phyloP scores from a whole-genome alignment of 1,140 invertebrate species.

The Lysiphlebus fabarum region DNA sequence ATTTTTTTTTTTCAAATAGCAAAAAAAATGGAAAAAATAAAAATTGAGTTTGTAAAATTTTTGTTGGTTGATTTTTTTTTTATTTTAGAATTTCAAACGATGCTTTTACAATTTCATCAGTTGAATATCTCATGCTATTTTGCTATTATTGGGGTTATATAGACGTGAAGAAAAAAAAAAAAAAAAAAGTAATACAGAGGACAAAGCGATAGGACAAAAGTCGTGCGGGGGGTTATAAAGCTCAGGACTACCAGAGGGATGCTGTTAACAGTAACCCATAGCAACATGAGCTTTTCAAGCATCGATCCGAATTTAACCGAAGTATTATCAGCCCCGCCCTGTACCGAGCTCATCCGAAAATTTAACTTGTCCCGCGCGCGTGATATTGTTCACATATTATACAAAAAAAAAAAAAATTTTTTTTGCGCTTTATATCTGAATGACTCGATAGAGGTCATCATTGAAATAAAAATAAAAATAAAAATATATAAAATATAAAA shows the following conservation, averaged over 20 bases:
- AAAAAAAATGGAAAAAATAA: no score
- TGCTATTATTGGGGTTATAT: no score
- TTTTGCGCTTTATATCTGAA: slow-evolving; percentile 12
- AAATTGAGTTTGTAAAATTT: no score
- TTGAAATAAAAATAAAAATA: no score
- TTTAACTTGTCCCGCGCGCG: slow-evolving; percentile 31
- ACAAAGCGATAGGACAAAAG: slow-evolving; percentile 11
- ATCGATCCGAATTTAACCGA: slow-evolving; percentile 56
- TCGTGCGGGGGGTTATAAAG: slow-evolving; percentile 15
- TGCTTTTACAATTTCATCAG: slow-evolving; percentile 5
- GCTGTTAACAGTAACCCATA: slow-evolving; percentile 55
- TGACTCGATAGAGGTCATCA: slow-evolving; percentile 9
- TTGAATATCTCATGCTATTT: no score
- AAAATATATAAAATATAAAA: no score
- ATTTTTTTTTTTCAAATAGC: no score
- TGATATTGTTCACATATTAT: not conserved
- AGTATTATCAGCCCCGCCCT: slow-evolving; percentile 48
- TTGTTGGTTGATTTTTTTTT: not conserved
- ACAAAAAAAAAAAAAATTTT: slow-evolving; percentile 10
- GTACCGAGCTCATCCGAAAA: slow-evolving; percentile 41
- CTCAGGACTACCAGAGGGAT: slow-evolving; percentile 37
- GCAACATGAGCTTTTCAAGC: slow-evolving; percentile 52
- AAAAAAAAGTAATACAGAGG: slow-evolving; percentile 4
- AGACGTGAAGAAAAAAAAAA: slow-evolving; percentile 5
- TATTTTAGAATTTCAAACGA: not conserved